A percentile compares a stretch with the other conserved stretches of the same genome.
phyloP scores from a whole-genome alignment of 2,888 invertebrate genomes.

The Drosophila picticornis region DNA sequence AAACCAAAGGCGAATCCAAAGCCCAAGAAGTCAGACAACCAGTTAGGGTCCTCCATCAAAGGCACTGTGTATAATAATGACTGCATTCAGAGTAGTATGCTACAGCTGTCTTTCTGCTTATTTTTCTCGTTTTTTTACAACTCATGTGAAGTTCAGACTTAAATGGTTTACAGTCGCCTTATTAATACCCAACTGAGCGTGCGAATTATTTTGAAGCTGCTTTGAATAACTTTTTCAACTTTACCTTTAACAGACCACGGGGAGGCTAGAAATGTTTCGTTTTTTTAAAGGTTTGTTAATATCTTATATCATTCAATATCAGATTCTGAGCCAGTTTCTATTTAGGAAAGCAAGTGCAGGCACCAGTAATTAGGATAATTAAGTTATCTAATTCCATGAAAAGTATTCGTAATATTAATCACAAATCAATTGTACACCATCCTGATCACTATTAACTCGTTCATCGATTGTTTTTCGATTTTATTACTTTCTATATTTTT shows the following conservation, averaged over 20 bases:
- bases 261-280: no score
- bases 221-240: not conserved
- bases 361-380: not conserved
- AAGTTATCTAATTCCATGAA: not conserved
- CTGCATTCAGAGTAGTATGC: constrained; percentile 23
- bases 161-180: constrained; percentile 15
- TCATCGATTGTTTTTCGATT: no score
- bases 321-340: not conserved
- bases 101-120: constrained; percentile 24
- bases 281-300: not conserved
- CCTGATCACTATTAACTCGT: not conserved
- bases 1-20: constrained; percentile 23
- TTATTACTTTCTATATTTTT: no score
- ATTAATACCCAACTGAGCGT: no score
- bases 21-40: constrained; percentile 49
- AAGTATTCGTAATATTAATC: no score
- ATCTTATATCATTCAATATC: not conserved
- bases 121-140: not conserved
- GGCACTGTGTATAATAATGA: not conserved
- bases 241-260: not conserved
- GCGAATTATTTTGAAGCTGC: not conserved
- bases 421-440: not conserved
- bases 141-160: constrained; percentile 17
- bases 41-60: constrained; percentile 10
- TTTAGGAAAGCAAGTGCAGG: not conserved